phyloP scores from a whole-genome alignment of 2,113 vertebrate species.

The Caranx melampygus region DNA sequence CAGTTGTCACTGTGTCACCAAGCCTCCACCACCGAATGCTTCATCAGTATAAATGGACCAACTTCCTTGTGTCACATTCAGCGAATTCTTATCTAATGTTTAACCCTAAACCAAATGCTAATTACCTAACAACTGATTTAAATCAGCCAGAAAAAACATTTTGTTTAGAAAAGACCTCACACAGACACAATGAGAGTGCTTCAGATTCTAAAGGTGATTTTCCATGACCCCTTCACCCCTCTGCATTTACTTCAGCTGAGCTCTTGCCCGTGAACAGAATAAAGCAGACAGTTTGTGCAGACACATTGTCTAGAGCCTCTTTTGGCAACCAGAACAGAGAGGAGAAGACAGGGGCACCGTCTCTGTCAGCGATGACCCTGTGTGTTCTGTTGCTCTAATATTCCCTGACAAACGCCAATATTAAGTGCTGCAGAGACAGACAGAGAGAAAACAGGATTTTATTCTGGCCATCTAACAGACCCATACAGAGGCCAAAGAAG shows the following conservation, averaged over 20 bases:
- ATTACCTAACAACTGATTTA: neutral
- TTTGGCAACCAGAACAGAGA: slow-evolving; percentile 37
- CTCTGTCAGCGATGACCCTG: slow-evolving; percentile 54
- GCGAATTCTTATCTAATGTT: neutral
- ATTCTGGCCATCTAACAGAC: slow-evolving; percentile 24
- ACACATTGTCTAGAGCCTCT: slow-evolving; percentile 59
- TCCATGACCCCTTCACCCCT: neutral
- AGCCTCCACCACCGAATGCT: neutral
- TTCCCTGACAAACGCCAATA: slow-evolving; percentile 57
- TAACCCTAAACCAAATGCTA: slow-evolving; percentile 1
- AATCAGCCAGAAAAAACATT: neutral
- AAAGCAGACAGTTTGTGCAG: slow-evolving; percentile 69
- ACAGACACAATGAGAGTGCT: neutral
- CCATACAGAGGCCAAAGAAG: slow-evolving; percentile 33
- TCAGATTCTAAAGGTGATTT: slow-evolving; percentile 1
- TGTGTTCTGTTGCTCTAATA: slow-evolving; percentile 42
- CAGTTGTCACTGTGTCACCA: neutral
- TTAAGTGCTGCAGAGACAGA: slow-evolving; percentile 40
- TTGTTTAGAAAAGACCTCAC: neutral
- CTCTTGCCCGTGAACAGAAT: slow-evolving; percentile 40
- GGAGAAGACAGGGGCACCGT: slow-evolving; percentile 12
- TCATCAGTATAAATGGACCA: neutral
- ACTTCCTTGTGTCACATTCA: neutral
- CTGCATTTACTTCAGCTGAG: slow-evolving; percentile 29
- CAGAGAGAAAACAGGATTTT: slow-evolving; percentile 11